These are phyloP conservation scores for Grantiella picta DNA, from an alignment of 2,113 vertebrate species.

Conservation along the genomic window DNA sequence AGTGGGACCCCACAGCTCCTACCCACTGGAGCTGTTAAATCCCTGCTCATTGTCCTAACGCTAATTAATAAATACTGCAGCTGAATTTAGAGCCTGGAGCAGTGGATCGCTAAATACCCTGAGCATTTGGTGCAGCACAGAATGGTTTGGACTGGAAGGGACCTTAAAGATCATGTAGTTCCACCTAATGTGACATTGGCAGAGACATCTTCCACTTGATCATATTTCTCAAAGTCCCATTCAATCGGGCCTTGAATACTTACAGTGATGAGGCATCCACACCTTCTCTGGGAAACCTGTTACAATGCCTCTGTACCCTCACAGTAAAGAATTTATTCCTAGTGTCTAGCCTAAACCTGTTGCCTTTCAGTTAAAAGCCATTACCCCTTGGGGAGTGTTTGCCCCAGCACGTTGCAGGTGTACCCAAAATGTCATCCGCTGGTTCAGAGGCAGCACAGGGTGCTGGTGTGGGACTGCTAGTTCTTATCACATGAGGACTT, in stretches of 20 bases:
- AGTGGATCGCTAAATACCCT: rapidly evolving
- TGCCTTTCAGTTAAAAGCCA: neutral
- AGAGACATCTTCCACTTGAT: neutral
- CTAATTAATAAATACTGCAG: neutral
- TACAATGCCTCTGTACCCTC: neutral
- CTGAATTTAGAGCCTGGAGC: neutral
- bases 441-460: neutral
- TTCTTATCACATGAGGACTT: rapidly evolving
- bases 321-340: neutral
- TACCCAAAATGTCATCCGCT: rapidly evolving
- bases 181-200: neutral
- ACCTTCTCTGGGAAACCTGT: neutral
- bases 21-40: rapidly evolving
- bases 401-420: too few relatives aligned
- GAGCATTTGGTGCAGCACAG: rapidly evolving
- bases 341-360: neutral
- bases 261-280: neutral
- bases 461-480: rapidly evolving
- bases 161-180: neutral
- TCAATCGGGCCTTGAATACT: neutral
- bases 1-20: neutral
- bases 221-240: rapidly evolving
- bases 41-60: neutral
- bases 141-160: neutral
- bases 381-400: neutral